phyloP scores from a whole-genome alignment of 2,113 vertebrate genomes.

The Nyctereutes procyonoides region DNA sequence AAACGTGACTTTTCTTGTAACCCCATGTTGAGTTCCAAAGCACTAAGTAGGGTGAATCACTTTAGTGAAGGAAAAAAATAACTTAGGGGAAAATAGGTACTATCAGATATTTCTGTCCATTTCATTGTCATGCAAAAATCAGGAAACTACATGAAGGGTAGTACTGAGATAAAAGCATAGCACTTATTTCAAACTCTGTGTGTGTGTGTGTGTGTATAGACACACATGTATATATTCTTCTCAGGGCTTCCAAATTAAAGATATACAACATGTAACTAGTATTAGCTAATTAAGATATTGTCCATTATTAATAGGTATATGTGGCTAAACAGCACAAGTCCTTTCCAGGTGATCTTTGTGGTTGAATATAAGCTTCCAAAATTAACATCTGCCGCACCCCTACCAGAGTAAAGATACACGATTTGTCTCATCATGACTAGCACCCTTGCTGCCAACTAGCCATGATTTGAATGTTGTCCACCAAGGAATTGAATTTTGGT shows the following conservation, averaged over 20 bases:
- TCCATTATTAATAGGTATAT: background rate
- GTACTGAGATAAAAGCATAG: conserved; percentile 35
- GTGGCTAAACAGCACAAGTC: conserved; percentile 65
- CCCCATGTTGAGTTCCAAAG: background rate
- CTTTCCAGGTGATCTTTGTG: conserved; percentile 57
- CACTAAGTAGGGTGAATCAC: conserved; percentile 33
- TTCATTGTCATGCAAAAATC: conserved; percentile 60
- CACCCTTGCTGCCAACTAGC: background rate
- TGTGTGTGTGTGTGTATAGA: too few species aligned
- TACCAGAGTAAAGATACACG: rapidly evolving
- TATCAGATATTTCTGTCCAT: conserved; percentile 3
- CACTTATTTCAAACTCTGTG: conserved; percentile 8
- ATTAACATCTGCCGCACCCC: background rate
- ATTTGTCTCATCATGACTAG: background rate
- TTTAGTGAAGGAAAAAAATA: conserved; percentile 51
- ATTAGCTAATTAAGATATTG: conserved; percentile 42
- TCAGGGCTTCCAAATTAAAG: conserved; percentile 10
- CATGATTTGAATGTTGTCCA: background rate
- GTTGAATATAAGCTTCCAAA: background rate
- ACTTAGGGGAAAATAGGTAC: conserved; percentile 39
- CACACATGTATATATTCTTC: background rate
- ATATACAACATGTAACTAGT: background rate
- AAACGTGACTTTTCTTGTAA: conserved; percentile 65
- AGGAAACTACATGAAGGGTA: conserved; percentile 45
- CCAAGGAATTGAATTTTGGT: background rate